A percentile compares a stretch with the other conserved stretches of the same genome.
Evolutionary conservation across 1,140 invertebrate genomes (phyloP).

Genomic region (Drosophila oshimai): DNA sequence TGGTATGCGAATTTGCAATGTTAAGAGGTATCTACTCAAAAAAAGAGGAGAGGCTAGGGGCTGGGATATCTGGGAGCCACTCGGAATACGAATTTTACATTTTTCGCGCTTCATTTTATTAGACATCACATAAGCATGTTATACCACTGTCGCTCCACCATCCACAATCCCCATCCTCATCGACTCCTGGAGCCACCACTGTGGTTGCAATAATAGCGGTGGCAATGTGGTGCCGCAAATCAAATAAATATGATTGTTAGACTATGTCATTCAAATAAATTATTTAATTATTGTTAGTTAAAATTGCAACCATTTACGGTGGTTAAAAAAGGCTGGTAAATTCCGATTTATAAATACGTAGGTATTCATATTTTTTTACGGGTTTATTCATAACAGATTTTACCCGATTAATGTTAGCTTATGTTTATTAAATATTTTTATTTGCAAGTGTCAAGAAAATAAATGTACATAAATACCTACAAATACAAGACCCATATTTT

Average conservation of each 20-base stretch:
- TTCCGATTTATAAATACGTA: too few relatives aligned
- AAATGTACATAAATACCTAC: too few relatives aligned
- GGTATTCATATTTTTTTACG: too few relatives aligned
- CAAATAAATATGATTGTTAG: not conserved
- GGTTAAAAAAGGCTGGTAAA: too few relatives aligned
- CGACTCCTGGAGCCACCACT: not conserved
- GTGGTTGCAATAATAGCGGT: not conserved
- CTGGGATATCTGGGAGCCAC: conserved; percentile 1
- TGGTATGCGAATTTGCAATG: conserved; percentile 31
- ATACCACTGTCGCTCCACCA: not conserved
- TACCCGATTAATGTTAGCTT: too few relatives aligned
- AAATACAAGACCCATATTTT: too few relatives aligned
- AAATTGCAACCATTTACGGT: too few relatives aligned
- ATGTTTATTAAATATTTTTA: too few relatives aligned
- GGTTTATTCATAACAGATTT: too few relatives aligned
- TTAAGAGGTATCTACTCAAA: not conserved
- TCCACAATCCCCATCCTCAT: not conserved
- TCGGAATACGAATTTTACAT: conserved; percentile 65
- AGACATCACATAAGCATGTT: conserved; percentile 65
- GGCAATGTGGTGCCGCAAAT: not conserved
- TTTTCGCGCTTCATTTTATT: conserved; percentile 62
- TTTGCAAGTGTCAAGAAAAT: too few relatives aligned
- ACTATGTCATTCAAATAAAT: not conserved
- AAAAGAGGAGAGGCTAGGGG: not conserved
- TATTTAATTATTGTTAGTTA: not conserved